Evolutionary conservation across 2,888 invertebrate species (phyloP).

Genomic region (Hanleya hanleyi): DNA sequence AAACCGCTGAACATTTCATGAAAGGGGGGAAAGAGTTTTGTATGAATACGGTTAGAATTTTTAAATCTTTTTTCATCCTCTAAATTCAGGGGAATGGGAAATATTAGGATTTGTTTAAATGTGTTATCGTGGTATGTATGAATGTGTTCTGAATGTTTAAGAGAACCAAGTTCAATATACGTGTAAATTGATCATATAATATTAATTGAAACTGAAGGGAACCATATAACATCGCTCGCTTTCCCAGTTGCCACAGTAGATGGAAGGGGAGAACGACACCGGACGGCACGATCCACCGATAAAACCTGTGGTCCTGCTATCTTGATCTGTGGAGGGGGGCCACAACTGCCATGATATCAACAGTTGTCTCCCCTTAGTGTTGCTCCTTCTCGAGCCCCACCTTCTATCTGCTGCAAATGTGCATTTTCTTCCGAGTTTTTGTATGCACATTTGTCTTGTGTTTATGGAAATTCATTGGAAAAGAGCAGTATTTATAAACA

Average conservation of each 20-base stretch:
- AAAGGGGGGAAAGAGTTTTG: no score
- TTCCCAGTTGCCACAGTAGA: constrained; percentile 62
- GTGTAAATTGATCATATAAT: no score
- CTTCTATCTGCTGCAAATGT: constrained; percentile 65
- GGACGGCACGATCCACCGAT: neutral
- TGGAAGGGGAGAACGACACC: constrained; percentile 63
- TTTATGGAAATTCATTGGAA: constrained; percentile 87
- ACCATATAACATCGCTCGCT: constrained; percentile 11
- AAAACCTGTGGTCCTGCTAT: no score
- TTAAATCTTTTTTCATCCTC: no score
- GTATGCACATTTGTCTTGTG: constrained; percentile 83
- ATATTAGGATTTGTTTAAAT: no score
- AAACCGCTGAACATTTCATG: no score
- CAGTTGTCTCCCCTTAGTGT: neutral
- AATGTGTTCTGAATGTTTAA: no score
- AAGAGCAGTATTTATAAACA: constrained; percentile 91
- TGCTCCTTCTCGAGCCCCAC: constrained; percentile 43
- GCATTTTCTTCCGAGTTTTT: constrained; percentile 47
- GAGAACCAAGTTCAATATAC: no score
- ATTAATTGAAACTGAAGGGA: no score
- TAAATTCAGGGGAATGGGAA: no score
- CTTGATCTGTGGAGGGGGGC: constrained; percentile 5
- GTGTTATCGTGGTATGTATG: no score
- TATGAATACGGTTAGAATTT: no score
- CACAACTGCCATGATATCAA: neutral